Evolutionary conservation across 2,113 vertebrate genomes (phyloP), one percentile per base, ranked within the genome.

Genomic region (Arizona elegans): DNA sequence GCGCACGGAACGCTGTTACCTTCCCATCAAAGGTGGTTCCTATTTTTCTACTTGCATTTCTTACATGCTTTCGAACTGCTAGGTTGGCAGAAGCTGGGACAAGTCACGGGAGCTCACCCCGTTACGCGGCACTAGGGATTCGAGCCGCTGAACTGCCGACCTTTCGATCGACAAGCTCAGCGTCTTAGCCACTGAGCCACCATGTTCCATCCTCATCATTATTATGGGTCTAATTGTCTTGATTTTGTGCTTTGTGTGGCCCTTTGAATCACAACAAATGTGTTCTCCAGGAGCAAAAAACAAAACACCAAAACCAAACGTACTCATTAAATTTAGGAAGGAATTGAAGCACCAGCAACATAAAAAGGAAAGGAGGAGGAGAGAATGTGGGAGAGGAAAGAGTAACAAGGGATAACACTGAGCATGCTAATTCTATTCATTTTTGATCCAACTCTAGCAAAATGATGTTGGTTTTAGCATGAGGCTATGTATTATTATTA

Each of bases 401-500:
- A 23, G 38, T 55, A 90, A 24, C 19, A 58, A 52, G 17, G 43
- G 54, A 33, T 50, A 56, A 52, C 9, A 6, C 7, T 17, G 12
- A 90, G n/a, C 55, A 53, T 53, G 8, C 11, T 47, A 62, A 21
- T 53, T 21, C 15, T 38, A 26, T 88, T 89, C 86, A n/a, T 33
- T 55, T 87, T 56, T 90, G 58, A 86, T 19, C 15, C 55, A n/a
- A n/a, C 33, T 54, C 29, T 29, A 24, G 56, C 7, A 85, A 11
- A 90, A 59, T 52, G 56, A 70, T 85, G 62, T 86, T 88, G 88
- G 8, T 89, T 56, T 0, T 43, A 95, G 94, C 75, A 94, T 94
- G 93, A 62, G 23, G 15, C 0, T 54, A 90, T 54, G 21, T 43
- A 29, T 95, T 86, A 90, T 91, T 59, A 94, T 38, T 3, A 91